Evolutionary conservation across 2,797 vertebrate genomes (phyloP), one percentile per base, ranked within the genome.

Genomic region (Falco columbarius): DNA sequence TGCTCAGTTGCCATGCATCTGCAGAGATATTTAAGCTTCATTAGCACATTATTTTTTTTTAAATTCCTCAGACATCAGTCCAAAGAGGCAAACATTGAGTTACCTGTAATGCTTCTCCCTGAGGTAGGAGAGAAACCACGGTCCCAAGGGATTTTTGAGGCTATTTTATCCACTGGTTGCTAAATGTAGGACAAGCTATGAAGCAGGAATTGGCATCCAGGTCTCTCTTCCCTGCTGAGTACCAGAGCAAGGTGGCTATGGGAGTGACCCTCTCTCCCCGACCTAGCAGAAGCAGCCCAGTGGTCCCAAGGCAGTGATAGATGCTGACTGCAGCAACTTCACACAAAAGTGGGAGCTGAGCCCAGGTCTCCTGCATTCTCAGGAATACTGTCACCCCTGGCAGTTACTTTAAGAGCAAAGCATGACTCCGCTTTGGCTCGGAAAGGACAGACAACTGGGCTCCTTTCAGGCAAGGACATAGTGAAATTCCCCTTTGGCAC

Each of bases 391-490:
- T 59, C 75, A 24, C 4, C 46, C 36, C 81, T 74, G 40, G 44
- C 5, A 65, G 34, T 20, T 75, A 51, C 74, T 84, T 83, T 74
- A 40, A 87, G 49, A 89, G 58, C 20, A 40, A 91, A 77, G 10
- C 10, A 54, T 61, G 52, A 58, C 21, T 56, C 36, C 77, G 9
- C 27, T 76, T 90, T 77, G 16, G 46, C 49, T 86, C 29, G 19
- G 79, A 67, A 81, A 54, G 34, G 10, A 7, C 9, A 30, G 46
- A 40, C 14, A 51, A 3, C 2, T 2, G 7, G 1, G 0, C 26
- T 68, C 14, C 12, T 90, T 74, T 63, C 40, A 77, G 65, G 22
- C 9, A 67, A 86, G 29, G 65, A 38, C 21, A 36, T 12, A 38
- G 5, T 36, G 27, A 63, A 63, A 63, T 44, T 63, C 44, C 14